Evolutionary conservation across 2,888 invertebrate species (phyloP), one percentile per base, ranked within the genome.

Genomic region (Athalia cordata): DNA sequence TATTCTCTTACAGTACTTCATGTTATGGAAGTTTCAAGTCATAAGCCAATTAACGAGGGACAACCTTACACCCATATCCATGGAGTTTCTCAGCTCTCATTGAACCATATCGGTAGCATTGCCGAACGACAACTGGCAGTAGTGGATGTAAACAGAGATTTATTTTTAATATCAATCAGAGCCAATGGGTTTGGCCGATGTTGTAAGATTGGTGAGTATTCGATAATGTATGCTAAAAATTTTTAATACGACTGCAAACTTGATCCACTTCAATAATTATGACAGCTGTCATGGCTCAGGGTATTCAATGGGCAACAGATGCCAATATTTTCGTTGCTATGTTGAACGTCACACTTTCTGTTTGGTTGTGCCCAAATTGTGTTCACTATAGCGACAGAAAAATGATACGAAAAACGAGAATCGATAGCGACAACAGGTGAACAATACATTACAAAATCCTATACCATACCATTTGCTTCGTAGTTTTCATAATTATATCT

Each of bases 91-190:
- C 95, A 95, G 85, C 91, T 99, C 13, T 94, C 96, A 0, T 91
- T 99, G 64, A 97, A 97, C 88, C 96, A 98, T 87, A 94, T 96
- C 77, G 98, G 97, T 0, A 93, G 94, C 0, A 88, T 94, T 0
- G 93, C 93, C 55, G 96, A 97, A 84, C 93, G 99, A 81, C 95
- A 95, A 85, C 90, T 99, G 65, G 97, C 97, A 0, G 91, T 99
- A 79, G 92, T 99, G 47, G 99, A 99, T 90, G 94, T 93, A 84
- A 98, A 98, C 87, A 93, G 95, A 84, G 98, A 99, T 90, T 91
- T 99, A 13, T 96, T 95, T 88, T 92, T 99, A 15, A 93, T 96
- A 3, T 93, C 95, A 79, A 92, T 95, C 7, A 94, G 95, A 86
- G 94, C 86, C 5, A 84, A 84, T 79, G 89, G 90, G 5, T 90